Percentiles rank a stretch among this genome's conserved stretches.
Conservation (phyloP, 2,888 invertebrate species). For the Dinocampus coccinellae region DNA sequence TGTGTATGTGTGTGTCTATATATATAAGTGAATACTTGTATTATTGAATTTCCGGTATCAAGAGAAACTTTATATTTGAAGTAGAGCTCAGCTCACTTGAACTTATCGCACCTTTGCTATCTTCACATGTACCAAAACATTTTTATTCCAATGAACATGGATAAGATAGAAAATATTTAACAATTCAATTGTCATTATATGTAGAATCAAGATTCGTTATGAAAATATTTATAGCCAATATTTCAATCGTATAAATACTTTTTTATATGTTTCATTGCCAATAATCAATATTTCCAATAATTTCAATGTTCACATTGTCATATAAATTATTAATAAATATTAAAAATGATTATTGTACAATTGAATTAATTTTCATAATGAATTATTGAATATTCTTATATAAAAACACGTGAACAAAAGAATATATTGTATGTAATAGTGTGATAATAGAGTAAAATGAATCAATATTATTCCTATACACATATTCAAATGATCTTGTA, state of each 20-base stretch:
- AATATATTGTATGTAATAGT: too few species aligned
- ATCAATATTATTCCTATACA: too few species aligned
- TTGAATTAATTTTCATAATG: too few species aligned
- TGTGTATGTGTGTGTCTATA: too few species aligned
- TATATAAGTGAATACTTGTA: conserved; percentile 2
- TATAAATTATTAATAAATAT: too few species aligned
- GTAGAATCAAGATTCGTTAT: neutral
- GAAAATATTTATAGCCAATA: neutral
- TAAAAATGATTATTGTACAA: too few species aligned
- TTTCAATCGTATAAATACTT: neutral
- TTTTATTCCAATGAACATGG: too few species aligned
- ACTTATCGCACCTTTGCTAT: neutral
- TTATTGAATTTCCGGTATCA: conserved; percentile 30
- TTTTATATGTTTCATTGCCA: neutral
- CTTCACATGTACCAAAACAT: neutral
- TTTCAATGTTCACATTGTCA: too few species aligned
- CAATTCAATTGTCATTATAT: neutral
- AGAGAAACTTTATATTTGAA: conserved; percentile 11
- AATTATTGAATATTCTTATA: too few species aligned
- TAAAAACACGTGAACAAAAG: too few species aligned
- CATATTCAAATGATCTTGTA: neutral
- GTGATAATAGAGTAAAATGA: too few species aligned
- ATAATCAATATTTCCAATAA: neutral
- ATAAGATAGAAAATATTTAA: too few species aligned
- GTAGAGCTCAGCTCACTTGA: neutral